Percentiles rank a stretch among this genome's conserved stretches.
These are phyloP conservation scores for Bergia puertoricense DNA, from an alignment of 92 coral and sea anemone species.

Conservation along the genomic window DNA sequence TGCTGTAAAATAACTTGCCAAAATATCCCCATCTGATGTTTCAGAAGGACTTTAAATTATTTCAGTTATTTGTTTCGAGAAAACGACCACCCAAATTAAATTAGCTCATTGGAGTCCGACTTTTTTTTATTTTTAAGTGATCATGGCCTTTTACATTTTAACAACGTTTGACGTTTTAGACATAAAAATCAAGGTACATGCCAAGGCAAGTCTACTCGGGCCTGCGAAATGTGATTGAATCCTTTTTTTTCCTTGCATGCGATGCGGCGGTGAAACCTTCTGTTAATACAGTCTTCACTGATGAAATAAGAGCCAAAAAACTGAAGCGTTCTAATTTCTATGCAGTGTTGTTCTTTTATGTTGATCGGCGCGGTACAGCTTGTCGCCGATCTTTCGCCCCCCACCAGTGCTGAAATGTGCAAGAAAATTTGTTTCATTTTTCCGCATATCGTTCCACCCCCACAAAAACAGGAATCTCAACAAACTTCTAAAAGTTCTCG, in stretches of 20 bases:
- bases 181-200: no score
- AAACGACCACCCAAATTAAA: neutral
- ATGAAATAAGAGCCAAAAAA: neutral
- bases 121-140: no score
- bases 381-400: neutral
- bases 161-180: no score
- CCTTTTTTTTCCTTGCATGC: no score
- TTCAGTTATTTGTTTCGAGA: neutral
- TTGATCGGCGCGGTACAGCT: neutral
- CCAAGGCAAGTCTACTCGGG: no score
- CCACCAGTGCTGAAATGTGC: constrained; percentile 12
- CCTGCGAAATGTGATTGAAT: no score
- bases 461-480: neutral
- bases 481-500: neutral
- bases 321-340: neutral
- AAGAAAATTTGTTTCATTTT: neutral
- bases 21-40: neutral
- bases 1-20: no score
- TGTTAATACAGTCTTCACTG: neutral
- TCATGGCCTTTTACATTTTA: no score
- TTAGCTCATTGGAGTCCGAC: neutral
- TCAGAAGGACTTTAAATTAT: neutral
- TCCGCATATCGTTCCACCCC: neutral
- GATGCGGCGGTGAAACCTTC: no score
- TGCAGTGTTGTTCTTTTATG: neutral